A percentile compares a stretch with the other conserved stretches of the same genome.
Conservation (phyloP, 2,113 vertebrate species). For the Centropus bengalensis region DNA sequence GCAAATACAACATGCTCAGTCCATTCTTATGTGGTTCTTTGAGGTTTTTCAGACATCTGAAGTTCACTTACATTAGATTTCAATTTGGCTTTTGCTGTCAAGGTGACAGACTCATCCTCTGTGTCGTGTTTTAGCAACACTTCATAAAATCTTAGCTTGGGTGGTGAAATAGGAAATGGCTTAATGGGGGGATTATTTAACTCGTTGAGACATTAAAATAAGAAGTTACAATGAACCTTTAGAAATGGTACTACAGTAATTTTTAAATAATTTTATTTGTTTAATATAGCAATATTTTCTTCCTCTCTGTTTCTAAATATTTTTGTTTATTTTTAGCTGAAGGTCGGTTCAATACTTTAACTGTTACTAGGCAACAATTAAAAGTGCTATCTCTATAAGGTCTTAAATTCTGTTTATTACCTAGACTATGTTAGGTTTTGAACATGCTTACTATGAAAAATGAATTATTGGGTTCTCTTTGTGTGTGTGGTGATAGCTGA, state of each 20-base stretch:
- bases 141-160: slow-evolving; percentile 30
- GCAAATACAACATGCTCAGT: rapidly evolving
- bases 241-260: neutral
- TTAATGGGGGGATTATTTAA: slow-evolving; percentile 14
- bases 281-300: neutral
- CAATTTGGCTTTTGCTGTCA: slow-evolving; percentile 37
- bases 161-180: slow-evolving; percentile 10
- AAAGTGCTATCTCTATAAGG: slow-evolving; percentile 46
- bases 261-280: slow-evolving; percentile 34
- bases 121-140: neutral
- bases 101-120: slow-evolving; percentile 49
- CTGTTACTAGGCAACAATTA: slow-evolving; percentile 78
- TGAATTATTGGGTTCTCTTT: neutral
- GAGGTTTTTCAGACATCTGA: neutral
- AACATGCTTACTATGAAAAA: neutral
- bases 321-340: slow-evolving; percentile 47
- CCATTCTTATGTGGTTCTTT: neutral
- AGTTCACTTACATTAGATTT: neutral
- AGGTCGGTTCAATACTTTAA: slow-evolving; percentile 34
- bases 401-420: slow-evolving; percentile 56
- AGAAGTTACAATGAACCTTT: neutral
- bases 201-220: neutral
- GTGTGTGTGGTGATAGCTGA: neutral
- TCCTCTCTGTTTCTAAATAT: neutral
- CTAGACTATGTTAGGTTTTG: slow-evolving; percentile 2